Percentiles rank a stretch among this genome's conserved stretches.
These are phyloP conservation scores for Callimorpha dominula DNA, from an alignment of 2,888 invertebrate species.

Conservation along the genomic window DNA sequence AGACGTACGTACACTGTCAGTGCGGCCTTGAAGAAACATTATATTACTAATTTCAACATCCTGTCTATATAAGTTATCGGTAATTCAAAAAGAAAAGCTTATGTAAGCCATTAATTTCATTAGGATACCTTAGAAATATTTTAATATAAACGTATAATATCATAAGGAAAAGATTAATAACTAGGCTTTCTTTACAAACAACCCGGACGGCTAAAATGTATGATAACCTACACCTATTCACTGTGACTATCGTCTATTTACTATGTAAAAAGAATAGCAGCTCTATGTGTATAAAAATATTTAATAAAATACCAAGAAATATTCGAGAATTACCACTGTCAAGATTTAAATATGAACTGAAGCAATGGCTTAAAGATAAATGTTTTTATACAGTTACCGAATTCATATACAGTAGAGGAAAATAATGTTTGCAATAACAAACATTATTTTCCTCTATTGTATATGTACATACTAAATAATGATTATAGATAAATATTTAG, in stretches of 20 bases:
- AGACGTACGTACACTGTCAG: conserved; percentile 52
- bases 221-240: neutral
- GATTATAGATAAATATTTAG: too few species aligned
- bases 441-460: too few species aligned
- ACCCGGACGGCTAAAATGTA: neutral
- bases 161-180: neutral
- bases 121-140: neutral
- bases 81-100: conserved; percentile 33
- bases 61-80: conserved; percentile 31
- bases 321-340: too few species aligned
- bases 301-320: too few species aligned
- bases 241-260: neutral
- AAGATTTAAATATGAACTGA: too few species aligned
- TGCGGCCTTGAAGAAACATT: conserved; percentile 63
- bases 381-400: too few species aligned
- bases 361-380: too few species aligned
- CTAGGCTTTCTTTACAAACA: neutral
- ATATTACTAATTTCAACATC: conserved; percentile 43
- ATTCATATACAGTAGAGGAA: too few species aligned
- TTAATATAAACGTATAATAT: neutral
- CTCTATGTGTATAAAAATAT: too few species aligned
- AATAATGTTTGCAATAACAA: too few species aligned
- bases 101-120: conserved; percentile 22
- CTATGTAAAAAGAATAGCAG: too few species aligned
- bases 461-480: too few species aligned